Percentiles rank a stretch among this genome's conserved stretches.
phyloP scores from a whole-genome alignment of 2,113 vertebrate species.

The Cavia porcellus region DNA sequence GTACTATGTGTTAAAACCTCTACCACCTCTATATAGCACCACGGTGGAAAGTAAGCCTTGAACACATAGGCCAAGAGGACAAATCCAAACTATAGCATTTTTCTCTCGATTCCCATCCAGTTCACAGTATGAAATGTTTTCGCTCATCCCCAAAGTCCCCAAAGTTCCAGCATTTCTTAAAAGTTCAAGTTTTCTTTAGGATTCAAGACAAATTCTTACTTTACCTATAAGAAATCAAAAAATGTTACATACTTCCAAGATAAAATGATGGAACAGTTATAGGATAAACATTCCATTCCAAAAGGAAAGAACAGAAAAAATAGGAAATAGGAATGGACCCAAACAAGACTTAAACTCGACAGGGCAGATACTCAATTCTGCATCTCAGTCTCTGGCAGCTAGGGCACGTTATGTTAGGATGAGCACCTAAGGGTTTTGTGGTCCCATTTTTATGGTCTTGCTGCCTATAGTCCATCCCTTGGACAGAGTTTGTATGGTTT shows the following conservation, averaged over 20 bases:
- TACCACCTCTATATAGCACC: background rate
- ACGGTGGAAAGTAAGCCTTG: background rate
- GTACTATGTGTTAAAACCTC: background rate
- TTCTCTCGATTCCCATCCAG: background rate
- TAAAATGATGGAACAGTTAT: background rate
- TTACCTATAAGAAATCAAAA: background rate
- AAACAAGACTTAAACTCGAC: background rate
- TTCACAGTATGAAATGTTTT: background rate
- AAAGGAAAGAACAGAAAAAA: background rate
- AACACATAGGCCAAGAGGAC: background rate
- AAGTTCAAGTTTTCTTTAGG: background rate
- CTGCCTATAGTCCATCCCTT: background rate
- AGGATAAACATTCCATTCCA: background rate
- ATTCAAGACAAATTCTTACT: background rate
- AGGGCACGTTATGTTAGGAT: too few relatives aligned
- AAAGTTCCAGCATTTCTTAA: background rate
- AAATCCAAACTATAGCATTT: background rate
- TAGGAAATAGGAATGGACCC: background rate
- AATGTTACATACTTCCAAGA: background rate
- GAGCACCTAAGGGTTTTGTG: background rate
- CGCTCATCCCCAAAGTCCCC: background rate
- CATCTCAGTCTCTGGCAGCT: background rate
- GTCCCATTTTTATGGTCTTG: background rate
- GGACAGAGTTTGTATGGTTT: background rate
- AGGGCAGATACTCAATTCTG: background rate